Percentiles rank a stretch among this genome's conserved stretches.
phyloP scores from a whole-genome alignment of 1,140 invertebrate genomes.

The Leptinotarsa texana region DNA sequence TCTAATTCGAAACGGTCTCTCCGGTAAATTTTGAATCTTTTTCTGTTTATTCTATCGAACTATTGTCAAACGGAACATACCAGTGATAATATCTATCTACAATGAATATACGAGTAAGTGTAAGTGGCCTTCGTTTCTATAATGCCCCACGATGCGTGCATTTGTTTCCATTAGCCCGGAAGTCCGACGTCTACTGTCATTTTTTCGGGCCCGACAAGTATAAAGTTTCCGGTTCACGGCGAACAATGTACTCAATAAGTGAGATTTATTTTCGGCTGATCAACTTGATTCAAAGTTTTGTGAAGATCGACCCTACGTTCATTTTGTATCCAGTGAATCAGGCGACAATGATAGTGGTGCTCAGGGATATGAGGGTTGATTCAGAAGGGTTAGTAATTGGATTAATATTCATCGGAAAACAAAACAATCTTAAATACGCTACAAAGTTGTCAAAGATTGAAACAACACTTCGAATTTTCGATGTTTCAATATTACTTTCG shows the following conservation, averaged over 20 bases:
- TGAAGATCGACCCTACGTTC: too few species aligned
- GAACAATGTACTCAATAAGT: slow-evolving; percentile 10
- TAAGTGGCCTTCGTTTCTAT: neutral
- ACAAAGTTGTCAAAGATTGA: too few species aligned
- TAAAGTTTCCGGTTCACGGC: slow-evolving; percentile 5
- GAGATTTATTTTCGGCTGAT: slow-evolving; percentile 1
- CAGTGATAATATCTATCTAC: neutral
- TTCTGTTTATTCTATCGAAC: neutral
- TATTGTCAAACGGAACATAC: neutral
- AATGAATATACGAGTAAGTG: neutral
- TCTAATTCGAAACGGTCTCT: too few species aligned
- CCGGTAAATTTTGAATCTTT: neutral
- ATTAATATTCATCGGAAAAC: too few species aligned
- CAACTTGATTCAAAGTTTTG: too few species aligned
- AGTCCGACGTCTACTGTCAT: slow-evolving; percentile 4
- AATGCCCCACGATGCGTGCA: neutral
- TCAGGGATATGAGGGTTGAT: too few species aligned
- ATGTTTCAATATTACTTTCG: too few species aligned
- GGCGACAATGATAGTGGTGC: too few species aligned
- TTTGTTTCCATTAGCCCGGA: slow-evolving; percentile 3
- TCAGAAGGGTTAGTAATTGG: too few species aligned
- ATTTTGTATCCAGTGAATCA: too few species aligned
- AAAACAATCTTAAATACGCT: too few species aligned
- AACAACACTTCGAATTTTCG: too few species aligned
- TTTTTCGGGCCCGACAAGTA: slow-evolving; percentile 16